Base-by-base conservation (phyloP, 1,140 invertebrate species). In the Anastrepha obliqua region DNA sequence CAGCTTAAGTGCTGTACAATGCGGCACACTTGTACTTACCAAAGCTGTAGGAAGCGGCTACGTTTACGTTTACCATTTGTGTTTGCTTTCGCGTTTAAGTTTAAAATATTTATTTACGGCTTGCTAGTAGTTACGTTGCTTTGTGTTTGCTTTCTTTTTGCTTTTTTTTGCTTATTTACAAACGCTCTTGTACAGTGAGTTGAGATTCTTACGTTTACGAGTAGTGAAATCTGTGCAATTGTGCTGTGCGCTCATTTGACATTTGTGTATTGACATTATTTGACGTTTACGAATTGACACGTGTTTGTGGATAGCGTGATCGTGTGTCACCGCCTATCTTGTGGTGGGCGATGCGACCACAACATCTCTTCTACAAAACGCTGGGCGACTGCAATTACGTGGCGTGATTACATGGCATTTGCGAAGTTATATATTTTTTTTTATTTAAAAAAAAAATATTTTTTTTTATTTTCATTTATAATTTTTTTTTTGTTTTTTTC, bases 331-430 rank as follows among this genome's bases (percentile, higher is more conserved):
- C 86, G 87, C 78, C 78, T 88, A 88, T 87, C 78, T 86, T 87
- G 86, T 86, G 74, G 90, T 91, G 89, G 92, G 92, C 89, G 92
- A 91, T n/a, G 92, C 90, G 89, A 93, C 92, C 89, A 91, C 90
- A 90, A 92, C 92, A 90, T 93, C 92, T 91, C 92, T 90, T 92
- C 92, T 93, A 93, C 92, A 93, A 92, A 93, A 92, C 89, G 91
- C 91, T 90, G 92, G 92, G 88, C 92, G 92, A 91, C 92, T 93
- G 90, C 90, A 87, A 67, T 70, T 70, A 29, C 51, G 47, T 86
- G 47, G 17, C 60, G 29, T 87, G 64, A 85, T 88, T 86, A 29
- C n/a, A 6, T 88, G 42, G 15, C 15, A 17, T 7, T 62, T 62
- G 15, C n/a, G 60, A 55, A 11, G 1, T 44, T 39, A 29, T 29